Percentiles rank a stretch among this genome's conserved stretches.
These are phyloP conservation scores for Drosophila leonis DNA, from an alignment of 2,888 invertebrate species.

Conservation along the genomic window DNA sequence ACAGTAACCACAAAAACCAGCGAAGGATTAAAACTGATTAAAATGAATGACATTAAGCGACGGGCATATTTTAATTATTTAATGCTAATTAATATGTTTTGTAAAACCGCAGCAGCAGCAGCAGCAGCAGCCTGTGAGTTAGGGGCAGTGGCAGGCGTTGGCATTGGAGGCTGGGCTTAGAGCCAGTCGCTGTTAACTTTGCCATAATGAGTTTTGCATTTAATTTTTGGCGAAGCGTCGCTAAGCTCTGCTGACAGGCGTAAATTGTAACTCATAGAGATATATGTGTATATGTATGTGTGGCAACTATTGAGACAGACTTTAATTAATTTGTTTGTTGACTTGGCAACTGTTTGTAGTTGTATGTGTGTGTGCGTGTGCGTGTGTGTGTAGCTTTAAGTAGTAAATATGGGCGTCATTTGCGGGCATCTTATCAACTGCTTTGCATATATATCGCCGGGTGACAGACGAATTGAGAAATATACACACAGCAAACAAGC, in stretches of 20 bases:
- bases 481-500: constrained; percentile 2
- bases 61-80: constrained; percentile 80
- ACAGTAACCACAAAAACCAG: constrained; percentile 53
- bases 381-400: constrained; percentile 36
- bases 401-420: constrained; percentile 64
- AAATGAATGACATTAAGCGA: constrained; percentile 79
- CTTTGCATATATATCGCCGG: constrained; percentile 71
- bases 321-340: constrained; percentile 80
- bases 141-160: not conserved
- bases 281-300: constrained; percentile 25
- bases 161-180: constrained; percentile 17
- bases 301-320: constrained; percentile 75
- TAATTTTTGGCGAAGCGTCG: constrained; percentile 67
- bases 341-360: constrained; percentile 69
- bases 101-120: constrained; percentile 68
- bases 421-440: constrained; percentile 70
- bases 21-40: constrained; percentile 76
- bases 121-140: constrained; percentile 13
- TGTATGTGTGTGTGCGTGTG: not conserved
- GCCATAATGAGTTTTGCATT: constrained; percentile 79
- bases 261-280: constrained; percentile 63
- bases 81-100: constrained; percentile 80
- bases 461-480: constrained; percentile 21
- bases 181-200: constrained; percentile 67
- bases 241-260: constrained; percentile 76